Base-by-base conservation (phyloP, 2,888 invertebrate species). In the Apamea epomidion region DNA sequence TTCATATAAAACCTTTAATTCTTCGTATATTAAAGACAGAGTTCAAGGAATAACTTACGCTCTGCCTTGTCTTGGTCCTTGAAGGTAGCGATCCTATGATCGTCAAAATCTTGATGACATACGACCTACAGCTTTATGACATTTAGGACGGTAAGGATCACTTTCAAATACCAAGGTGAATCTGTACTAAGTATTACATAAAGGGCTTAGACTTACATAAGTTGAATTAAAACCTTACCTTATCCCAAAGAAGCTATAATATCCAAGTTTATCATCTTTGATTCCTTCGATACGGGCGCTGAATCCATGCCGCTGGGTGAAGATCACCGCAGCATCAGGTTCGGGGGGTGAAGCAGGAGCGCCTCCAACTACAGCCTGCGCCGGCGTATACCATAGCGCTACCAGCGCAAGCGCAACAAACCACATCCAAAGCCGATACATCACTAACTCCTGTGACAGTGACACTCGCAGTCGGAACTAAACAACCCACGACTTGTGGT, bases 171-270 rank as follows among this genome's bases (percentile, higher is more conserved):
- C n/a, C n/a, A 51, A 70, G n/a, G 48, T 37, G 3, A 79, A 58
- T 29, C 37, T 21, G 14, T 37, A 62, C n/a, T 37, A 16, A 60
- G 8, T 29, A 76, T 45, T 18, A 45, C 7, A 5, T 74, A 54
- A 32, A 75, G 10, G 21, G 37, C 16, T 64, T 29, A 25, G 10
- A 71, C 18, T 18, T 51, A 4, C 16, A 21, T 54, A 16, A 32
- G 45, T 42, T 45, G 0, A 80, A 65, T 42, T 54, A 16, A 75
- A 71, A n/a, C 7, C 18, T 68, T 88, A 98, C 93, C 98, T 97
- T 84, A 99, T 97, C 4, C 98, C 98, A 80, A 97, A 97, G 91
- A 98, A 98, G 45, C 97, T 97, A 87, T 98, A 98, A 91, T 98
- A 97, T 86, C 97, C 97, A 7, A 97, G 97, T 4, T 94, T 94